phyloP scores from a whole-genome alignment of 2,888 invertebrate genomes.

The Aquatica leii region DNA sequence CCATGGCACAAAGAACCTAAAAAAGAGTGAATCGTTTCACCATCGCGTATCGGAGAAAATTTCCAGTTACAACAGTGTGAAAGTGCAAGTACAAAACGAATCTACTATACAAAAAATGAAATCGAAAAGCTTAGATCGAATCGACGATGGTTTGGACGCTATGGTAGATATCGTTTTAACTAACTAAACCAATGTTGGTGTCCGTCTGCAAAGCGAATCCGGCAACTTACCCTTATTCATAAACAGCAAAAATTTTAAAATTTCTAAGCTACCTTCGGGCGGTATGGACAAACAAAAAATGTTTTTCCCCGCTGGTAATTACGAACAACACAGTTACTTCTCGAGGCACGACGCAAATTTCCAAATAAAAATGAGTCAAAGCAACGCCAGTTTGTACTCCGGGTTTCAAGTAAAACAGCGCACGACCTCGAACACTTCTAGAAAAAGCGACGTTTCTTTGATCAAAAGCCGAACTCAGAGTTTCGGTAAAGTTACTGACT shows the following conservation, averaged over 20 bases:
- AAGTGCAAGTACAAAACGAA: conserved; percentile 30
- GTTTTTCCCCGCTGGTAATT: conserved; percentile 53
- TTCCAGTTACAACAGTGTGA: conserved; percentile 59
- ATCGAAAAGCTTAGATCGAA: conserved; percentile 80
- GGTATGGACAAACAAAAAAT: conserved; percentile 56
- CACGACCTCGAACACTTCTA: conserved; percentile 55
- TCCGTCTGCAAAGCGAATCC: conserved; percentile 51
- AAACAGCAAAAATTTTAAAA: conserved; percentile 34
- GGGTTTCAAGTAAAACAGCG: conserved; percentile 64
- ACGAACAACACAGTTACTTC: conserved; percentile 53
- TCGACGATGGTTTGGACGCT: conserved; percentile 75
- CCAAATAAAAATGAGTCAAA: conserved; percentile 69
- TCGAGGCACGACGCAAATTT: conserved; percentile 62
- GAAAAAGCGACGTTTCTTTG: conserved; percentile 52
- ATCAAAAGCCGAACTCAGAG: conserved; percentile 29
- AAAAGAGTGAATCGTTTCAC: conserved; percentile 63
- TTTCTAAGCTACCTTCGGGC: conserved; percentile 32
- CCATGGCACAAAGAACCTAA: conserved; percentile 46
- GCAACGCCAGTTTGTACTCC: conserved; percentile 72
- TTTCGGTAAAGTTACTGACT: conserved; percentile 73
- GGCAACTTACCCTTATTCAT: conserved; percentile 48
- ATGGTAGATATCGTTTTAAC: conserved; percentile 77
- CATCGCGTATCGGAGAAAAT: conserved; percentile 50
- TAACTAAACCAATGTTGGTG: conserved; percentile 44
- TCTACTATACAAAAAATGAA: conserved; percentile 45